These are phyloP conservation scores for Hedya salicella DNA, from an alignment of 2,888 invertebrate species.

Conservation along the genomic window DNA sequence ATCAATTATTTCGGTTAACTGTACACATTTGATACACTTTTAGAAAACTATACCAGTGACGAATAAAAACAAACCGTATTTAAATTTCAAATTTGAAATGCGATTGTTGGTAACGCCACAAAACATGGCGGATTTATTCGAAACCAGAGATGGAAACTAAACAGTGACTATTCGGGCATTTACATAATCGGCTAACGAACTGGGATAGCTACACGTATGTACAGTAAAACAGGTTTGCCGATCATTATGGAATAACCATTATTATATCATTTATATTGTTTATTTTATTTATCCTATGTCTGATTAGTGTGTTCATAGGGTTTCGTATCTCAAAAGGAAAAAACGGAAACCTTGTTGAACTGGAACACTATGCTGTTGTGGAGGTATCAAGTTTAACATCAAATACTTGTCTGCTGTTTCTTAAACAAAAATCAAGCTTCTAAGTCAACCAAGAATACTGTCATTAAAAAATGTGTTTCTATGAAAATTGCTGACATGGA, in stretches of 20 bases:
- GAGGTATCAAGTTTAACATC: too few relatives aligned
- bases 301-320: too few relatives aligned
- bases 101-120: neutral
- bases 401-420: too few relatives aligned
- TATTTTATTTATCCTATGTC: too few relatives aligned
- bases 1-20: neutral
- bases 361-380: too few relatives aligned
- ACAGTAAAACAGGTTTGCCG: neutral
- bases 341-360: too few relatives aligned
- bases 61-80: constrained; percentile 3
- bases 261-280: too few relatives aligned
- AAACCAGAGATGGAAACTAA: constrained; percentile 34
- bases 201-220: constrained; percentile 6
- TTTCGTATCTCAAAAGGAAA: too few relatives aligned
- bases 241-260: neutral
- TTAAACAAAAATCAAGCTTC: too few relatives aligned
- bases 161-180: constrained; percentile 27
- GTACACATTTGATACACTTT: neutral
- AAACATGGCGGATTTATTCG: constrained; percentile 16
- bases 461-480: too few relatives aligned
- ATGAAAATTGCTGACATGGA: too few relatives aligned
- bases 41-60: neutral
- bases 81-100: neutral
- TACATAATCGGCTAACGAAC: constrained; percentile 40
- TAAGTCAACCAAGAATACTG: too few relatives aligned